Evolutionary conservation across 2,797 vertebrate species (phyloP).

Genomic region (Mormyrops boulengeri): DNA sequence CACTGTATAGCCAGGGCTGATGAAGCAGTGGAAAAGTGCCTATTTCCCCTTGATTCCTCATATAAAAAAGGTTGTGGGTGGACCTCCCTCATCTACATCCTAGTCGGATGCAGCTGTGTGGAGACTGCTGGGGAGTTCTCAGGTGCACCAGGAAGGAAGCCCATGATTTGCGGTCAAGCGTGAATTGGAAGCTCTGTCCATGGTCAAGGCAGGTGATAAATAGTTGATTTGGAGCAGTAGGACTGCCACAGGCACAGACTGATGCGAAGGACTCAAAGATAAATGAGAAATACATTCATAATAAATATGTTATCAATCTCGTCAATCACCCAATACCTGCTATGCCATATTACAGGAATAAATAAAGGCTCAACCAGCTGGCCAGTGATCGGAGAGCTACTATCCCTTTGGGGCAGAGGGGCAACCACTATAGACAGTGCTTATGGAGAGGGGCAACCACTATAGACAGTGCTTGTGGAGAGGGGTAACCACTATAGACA

Average conservation of each 20-base stretch:
- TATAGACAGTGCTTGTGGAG: no score
- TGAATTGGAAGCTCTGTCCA: slow-evolving; percentile 52
- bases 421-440: background rate
- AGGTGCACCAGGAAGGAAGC: slow-evolving; percentile 27
- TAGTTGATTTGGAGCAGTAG: slow-evolving; percentile 38
- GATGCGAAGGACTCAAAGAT: slow-evolving; percentile 36
- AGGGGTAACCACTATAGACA: no score
- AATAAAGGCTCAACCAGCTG: slow-evolving; percentile 27
- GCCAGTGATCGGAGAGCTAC: background rate
- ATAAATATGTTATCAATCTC: slow-evolving; percentile 50
- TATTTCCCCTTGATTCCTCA: background rate
- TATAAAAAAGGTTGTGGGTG: background rate
- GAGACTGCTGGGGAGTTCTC: background rate
- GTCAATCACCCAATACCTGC: slow-evolving; percentile 33
- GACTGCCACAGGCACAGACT: slow-evolving; percentile 32
- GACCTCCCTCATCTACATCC: background rate
- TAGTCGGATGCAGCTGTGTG: background rate
- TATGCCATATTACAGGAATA: slow-evolving; percentile 18
- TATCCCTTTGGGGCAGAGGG: background rate
- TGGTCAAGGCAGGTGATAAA: slow-evolving; percentile 53
- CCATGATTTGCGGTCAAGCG: slow-evolving; percentile 49
- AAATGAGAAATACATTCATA: slow-evolving; percentile 47
- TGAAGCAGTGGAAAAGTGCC: background rate
- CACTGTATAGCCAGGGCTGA: background rate
- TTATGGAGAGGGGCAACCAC: background rate